phyloP scores from a whole-genome alignment of 2,888 invertebrate genomes.

The Drosophila dives region DNA sequence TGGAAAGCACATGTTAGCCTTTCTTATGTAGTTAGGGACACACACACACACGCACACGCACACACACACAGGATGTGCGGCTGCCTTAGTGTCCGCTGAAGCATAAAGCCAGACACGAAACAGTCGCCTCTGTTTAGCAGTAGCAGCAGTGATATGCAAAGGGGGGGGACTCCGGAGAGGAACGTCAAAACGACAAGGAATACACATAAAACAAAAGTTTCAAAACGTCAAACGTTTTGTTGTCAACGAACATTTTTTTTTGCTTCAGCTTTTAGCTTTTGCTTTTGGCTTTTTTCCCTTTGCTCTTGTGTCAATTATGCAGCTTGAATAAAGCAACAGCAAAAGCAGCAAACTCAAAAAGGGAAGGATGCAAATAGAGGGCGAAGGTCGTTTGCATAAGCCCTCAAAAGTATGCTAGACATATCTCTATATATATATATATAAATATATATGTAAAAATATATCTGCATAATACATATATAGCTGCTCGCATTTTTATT shows the following conservation, averaged over 20 bases:
- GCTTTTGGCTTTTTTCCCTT: slow-evolving; percentile 25
- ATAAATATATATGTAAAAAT: slow-evolving; percentile 9
- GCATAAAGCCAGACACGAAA: slow-evolving; percentile 53
- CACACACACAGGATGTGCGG: slow-evolving; percentile 56
- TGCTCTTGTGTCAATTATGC: slow-evolving; percentile 69
- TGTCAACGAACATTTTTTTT: slow-evolving; percentile 41
- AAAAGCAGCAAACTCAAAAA: slow-evolving; percentile 18
- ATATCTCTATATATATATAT: slow-evolving; percentile 5
- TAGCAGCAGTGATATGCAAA: not conserved
- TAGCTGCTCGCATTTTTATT: slow-evolving; percentile 11
- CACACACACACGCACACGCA: not conserved
- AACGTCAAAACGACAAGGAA: not conserved
- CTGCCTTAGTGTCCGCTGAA: slow-evolving; percentile 59
- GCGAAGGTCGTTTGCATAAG: slow-evolving; percentile 66
- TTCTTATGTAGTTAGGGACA: slow-evolving; percentile 14
- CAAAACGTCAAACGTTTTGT: slow-evolving; percentile 72
- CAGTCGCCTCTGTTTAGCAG: not conserved
- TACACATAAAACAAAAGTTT: slow-evolving; percentile 41
- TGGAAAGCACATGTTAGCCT: slow-evolving; percentile 46
- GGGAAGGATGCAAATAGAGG: slow-evolving; percentile 35
- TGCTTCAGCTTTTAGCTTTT: slow-evolving; percentile 28
- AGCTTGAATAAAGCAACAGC: slow-evolving; percentile 58
- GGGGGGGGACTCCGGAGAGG: not conserved
- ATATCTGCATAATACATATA: not conserved
- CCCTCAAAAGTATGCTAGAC: slow-evolving; percentile 65